Evolutionary conservation across 2,797 vertebrate genomes (phyloP).

Genomic region (Oophaga sylvatica): DNA sequence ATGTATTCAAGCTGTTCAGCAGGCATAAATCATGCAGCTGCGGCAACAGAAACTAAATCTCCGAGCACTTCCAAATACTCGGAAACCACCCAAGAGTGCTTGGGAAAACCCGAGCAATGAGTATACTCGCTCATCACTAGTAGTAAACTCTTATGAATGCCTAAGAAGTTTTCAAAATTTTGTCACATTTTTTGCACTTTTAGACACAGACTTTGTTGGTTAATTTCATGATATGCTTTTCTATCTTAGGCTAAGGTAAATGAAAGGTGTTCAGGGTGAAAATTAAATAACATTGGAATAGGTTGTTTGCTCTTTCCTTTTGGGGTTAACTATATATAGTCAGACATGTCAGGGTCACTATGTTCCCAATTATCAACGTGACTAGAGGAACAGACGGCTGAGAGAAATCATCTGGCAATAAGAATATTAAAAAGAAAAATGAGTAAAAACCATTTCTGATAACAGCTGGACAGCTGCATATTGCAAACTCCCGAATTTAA

Average conservation of each 20-base stretch:
- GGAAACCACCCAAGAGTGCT: too few relatives aligned
- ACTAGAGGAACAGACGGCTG: constrained; percentile 5
- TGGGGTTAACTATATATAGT: background rate
- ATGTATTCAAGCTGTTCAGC: too few relatives aligned
- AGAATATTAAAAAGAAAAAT: constrained; percentile 14
- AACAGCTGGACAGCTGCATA: constrained; percentile 25
- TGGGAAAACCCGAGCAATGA: too few relatives aligned
- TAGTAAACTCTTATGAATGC: background rate
- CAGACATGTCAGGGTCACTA: constrained; percentile 20
- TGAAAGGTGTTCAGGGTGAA: background rate
- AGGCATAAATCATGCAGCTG: too few relatives aligned
- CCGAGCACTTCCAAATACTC: too few relatives aligned
- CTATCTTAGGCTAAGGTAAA: background rate
- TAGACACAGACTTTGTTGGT: background rate
- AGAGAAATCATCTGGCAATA: constrained; percentile 28
- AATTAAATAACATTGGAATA: background rate
- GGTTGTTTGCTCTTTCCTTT: background rate
- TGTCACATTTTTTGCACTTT: background rate
- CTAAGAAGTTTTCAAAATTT: background rate
- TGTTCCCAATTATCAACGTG: constrained; percentile 29
- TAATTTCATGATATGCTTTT: background rate
- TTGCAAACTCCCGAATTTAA: constrained; percentile 20
- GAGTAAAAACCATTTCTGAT: constrained; percentile 16
- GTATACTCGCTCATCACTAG: background rate
- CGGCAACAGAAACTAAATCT: too few relatives aligned